A percentile compares a stretch with the other conserved stretches of the same genome.
Conservation (phyloP, 2,888 invertebrate genomes). For the Drosophila heteroneura region DNA sequence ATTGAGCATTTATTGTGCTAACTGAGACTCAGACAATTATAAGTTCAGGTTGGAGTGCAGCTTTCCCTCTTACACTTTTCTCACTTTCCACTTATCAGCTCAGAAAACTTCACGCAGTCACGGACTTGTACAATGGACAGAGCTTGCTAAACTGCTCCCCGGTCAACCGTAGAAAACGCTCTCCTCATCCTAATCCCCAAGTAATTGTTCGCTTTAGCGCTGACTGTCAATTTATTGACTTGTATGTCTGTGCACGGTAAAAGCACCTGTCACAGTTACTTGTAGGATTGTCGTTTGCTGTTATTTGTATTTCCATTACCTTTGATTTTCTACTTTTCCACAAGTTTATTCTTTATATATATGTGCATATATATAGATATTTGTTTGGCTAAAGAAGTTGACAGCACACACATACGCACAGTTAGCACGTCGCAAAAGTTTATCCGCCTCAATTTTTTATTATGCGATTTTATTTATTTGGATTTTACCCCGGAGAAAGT, state of each 20-base stretch:
- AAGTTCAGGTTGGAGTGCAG: constrained; percentile 7
- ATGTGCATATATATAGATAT: background rate
- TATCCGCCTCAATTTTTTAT: constrained; percentile 71
- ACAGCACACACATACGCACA: constrained; percentile 39
- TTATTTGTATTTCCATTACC: constrained; percentile 39
- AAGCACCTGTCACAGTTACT: constrained; percentile 69
- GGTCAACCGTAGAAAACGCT: constrained; percentile 20
- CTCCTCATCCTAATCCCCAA: constrained; percentile 69
- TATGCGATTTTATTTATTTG: constrained; percentile 78
- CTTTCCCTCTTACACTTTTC: background rate
- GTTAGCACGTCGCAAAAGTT: constrained; percentile 75
- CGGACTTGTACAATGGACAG: background rate
- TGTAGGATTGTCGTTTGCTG: constrained; percentile 41
- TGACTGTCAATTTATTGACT: constrained; percentile 76
- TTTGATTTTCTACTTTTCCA: constrained; percentile 48
- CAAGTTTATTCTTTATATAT: background rate
- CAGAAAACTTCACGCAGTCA: constrained; percentile 14
- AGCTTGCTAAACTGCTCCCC: constrained; percentile 6
- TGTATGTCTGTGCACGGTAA: constrained; percentile 39
- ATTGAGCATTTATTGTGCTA: background rate
- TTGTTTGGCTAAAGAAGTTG: constrained; percentile 37
- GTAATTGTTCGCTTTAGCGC: constrained; percentile 72
- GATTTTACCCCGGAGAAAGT: constrained; percentile 68
- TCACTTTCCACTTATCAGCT: background rate
- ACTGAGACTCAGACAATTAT: constrained; percentile 26